Percentiles rank a stretch among this genome's conserved stretches.
phyloP scores from a whole-genome alignment of 2,113 vertebrate genomes.

The Ameiurus melas region DNA sequence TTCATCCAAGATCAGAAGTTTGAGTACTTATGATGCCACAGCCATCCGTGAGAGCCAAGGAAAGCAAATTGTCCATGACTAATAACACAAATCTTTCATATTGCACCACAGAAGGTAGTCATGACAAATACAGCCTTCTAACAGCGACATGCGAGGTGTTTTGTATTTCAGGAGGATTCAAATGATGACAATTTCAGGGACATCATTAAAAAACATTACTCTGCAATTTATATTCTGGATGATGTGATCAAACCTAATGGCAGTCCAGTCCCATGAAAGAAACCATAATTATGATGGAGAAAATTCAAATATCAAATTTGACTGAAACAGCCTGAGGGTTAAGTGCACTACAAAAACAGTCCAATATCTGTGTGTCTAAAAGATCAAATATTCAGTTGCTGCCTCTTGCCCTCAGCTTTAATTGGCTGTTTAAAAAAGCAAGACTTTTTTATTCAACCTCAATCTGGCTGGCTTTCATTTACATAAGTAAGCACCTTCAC shows the following conservation, averaged over 20 bases:
- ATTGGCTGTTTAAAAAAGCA: slow-evolving; percentile 61
- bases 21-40: neutral
- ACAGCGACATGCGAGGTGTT: neutral
- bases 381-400: slow-evolving; percentile 48
- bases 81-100: neutral
- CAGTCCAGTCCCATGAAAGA: neutral
- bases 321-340: neutral
- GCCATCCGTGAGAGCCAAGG: neutral
- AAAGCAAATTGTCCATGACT: neutral
- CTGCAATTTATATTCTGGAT: neutral
- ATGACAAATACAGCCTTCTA: neutral
- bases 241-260: neutral
- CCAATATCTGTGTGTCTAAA: slow-evolving; percentile 14
- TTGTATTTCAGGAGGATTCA: neutral
- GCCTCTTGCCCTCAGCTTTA: slow-evolving; percentile 58
- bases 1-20: neutral
- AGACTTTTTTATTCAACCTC: slow-evolving; percentile 51
- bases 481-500: slow-evolving; percentile 59
- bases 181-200: neutral
- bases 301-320: neutral
- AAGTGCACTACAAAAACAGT: slow-evolving; percentile 1
- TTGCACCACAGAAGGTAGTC: neutral
- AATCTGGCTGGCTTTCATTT: slow-evolving; percentile 55
- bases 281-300: neutral
- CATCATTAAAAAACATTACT: neutral